These are phyloP conservation scores for Dysmachus trigonus DNA, from an alignment of 2,888 invertebrate species.

Conservation along the genomic window DNA sequence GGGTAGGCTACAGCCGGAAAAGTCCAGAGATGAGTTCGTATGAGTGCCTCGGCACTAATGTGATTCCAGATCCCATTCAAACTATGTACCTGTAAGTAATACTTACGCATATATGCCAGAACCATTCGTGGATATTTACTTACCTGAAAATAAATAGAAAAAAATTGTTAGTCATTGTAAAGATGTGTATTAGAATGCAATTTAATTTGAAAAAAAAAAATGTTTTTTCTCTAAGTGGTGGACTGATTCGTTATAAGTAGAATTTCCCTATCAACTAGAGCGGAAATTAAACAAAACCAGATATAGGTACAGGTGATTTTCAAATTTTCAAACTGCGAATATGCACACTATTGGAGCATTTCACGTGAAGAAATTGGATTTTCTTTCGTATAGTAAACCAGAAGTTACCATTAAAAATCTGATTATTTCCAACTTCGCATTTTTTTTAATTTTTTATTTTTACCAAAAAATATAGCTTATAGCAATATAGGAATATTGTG, in stretches of 20 bases:
- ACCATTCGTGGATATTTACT: neutral
- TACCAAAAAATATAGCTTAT: too few relatives aligned
- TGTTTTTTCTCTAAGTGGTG: neutral
- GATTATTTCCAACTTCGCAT: too few relatives aligned
- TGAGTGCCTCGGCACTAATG: neutral
- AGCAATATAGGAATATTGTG: too few relatives aligned
- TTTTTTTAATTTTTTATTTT: too few relatives aligned
- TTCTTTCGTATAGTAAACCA: too few relatives aligned
- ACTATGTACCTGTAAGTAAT: neutral
- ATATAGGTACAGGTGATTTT: neutral
- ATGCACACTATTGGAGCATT: too few relatives aligned
- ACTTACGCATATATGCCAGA: slow-evolving; percentile 15
- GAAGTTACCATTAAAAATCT: too few relatives aligned
- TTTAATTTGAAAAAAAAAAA: neutral
- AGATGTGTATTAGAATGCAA: neutral
- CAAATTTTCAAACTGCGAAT: too few relatives aligned
- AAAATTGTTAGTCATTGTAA: neutral
- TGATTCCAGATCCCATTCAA: neutral
- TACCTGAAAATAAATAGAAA: slow-evolving; percentile 18
- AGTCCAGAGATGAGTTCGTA: neutral
- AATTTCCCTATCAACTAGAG: neutral
- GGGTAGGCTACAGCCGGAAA: neutral
- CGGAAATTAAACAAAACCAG: neutral
- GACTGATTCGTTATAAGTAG: neutral
- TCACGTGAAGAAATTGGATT: too few relatives aligned